These are phyloP conservation scores for Actinernus sp. DNA, from an alignment of 92 coral and sea anemone species.

Conservation along the genomic window DNA sequence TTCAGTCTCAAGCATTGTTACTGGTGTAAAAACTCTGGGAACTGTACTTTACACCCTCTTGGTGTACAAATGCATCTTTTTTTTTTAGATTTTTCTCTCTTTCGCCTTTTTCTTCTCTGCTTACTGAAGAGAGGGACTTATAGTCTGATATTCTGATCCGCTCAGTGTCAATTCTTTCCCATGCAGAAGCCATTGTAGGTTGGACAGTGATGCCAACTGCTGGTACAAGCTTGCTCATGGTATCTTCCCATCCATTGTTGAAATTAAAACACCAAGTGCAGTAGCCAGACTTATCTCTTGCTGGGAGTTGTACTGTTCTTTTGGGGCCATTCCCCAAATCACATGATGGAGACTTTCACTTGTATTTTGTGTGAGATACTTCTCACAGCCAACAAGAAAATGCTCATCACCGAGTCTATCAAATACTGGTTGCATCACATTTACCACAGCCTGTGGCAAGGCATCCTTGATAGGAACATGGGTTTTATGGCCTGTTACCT, in stretches of 20 bases:
- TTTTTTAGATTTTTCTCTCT: constrained; percentile 22
- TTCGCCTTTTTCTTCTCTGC: constrained; percentile 3
- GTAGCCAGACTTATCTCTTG: constrained; percentile 30
- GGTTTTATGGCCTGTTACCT: no score
- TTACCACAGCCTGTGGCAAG: no score
- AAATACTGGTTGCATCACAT: no score
- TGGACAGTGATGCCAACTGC: constrained; percentile 10
- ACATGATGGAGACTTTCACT: constrained; percentile 62
- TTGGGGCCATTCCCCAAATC: constrained; percentile 51
- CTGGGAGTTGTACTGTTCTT: constrained; percentile 39
- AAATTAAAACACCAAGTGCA: constrained; percentile 27
- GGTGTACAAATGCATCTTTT: constrained; percentile 58
- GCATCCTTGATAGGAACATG: no score
- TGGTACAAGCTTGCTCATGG: constrained; percentile 8
- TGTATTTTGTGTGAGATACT: no score
- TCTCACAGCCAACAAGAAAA: no score
- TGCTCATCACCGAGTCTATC: no score
- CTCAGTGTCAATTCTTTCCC: constrained; percentile 25
- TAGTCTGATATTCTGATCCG: no score
- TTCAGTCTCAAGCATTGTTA: no score
- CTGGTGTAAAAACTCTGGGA: constrained; percentile 44
- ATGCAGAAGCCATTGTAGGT: constrained; percentile 4
- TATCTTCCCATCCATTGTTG: constrained; percentile 30
- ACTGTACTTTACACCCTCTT: constrained; percentile 44
- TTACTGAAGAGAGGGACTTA: not conserved